Evolutionary conservation across 2,888 invertebrate species (phyloP).

Genomic region (Drosophila siamana): DNA sequence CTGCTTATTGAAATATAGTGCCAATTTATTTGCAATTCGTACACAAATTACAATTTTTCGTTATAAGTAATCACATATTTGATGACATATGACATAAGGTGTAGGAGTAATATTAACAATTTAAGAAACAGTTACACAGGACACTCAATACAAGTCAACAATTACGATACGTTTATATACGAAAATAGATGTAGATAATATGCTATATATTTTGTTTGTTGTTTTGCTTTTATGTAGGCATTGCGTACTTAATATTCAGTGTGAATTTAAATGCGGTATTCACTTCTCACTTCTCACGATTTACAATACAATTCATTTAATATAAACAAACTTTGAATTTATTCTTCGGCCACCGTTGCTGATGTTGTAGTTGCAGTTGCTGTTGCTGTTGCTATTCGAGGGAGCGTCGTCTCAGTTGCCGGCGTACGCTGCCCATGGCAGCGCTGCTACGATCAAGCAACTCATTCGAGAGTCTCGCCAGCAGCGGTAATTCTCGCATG

Average conservation of each 20-base stretch:
- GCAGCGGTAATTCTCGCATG: constrained; percentile 84
- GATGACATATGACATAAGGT: constrained; percentile 49
- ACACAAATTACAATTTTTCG: constrained; percentile 42
- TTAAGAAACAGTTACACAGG: constrained; percentile 54
- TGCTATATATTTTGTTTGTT: constrained; percentile 11
- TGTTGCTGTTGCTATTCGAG: constrained; percentile 67
- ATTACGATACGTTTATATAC: constrained; percentile 55
- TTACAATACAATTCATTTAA: constrained; percentile 70
- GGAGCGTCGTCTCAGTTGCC: constrained; percentile 72
- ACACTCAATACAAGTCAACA: constrained; percentile 64
- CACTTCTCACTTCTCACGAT: constrained; percentile 48
- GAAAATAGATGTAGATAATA: constrained; percentile 46
- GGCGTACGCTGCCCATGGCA: constrained; percentile 68
- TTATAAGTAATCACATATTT: constrained; percentile 67
- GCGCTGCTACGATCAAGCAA: constrained; percentile 79
- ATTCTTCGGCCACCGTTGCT: constrained; percentile 1
- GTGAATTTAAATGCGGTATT: constrained; percentile 73
- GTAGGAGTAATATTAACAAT: constrained; percentile 58
- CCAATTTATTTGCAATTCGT: constrained; percentile 28
- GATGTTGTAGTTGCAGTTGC: constrained; percentile 4
- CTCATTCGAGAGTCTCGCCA: constrained; percentile 84
- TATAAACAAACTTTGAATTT: constrained; percentile 75
- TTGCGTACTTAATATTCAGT: constrained; percentile 64
- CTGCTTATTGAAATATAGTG: constrained; percentile 60
- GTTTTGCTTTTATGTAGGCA: constrained; percentile 24